Evolutionary conservation across 2,888 invertebrate species (phyloP), one percentile per base, ranked within the genome.

Genomic region (Argyresthia goedartella): DNA sequence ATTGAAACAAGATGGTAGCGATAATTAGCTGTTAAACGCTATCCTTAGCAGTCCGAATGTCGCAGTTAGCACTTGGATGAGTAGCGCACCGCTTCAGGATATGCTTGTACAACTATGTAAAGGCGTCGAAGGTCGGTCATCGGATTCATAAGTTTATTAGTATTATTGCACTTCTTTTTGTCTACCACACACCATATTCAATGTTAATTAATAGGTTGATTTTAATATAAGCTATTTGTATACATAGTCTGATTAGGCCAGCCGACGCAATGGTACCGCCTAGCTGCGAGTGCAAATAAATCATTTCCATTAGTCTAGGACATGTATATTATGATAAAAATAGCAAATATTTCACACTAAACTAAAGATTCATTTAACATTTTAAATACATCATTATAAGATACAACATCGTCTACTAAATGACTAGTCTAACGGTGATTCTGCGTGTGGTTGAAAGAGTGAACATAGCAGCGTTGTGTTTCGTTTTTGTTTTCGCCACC

Each of bases 331-430:
- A 73, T 68, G 71, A 73, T 73, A 75, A 74, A 73, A 73, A 76
- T 78, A 76, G 77, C 71, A 69, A 71, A 77, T 75, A 76, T 74
- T 76, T 77, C 71, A 74, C 71, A 77, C 74, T 81, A 81, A 84
- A 84, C 82, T 81, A 84, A 81, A 84, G 78, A 81, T 84, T 75
- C 77, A 75, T 76, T 67, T 72, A 76, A 80, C 70, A 76, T 72
- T 77, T 74, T 72, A 73, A 76, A 78, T 80, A 81, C 67, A 76
- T 73, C 13, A 25, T 15, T 78, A 77, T 65, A 75, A 75, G 76
- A 74, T 81, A 81, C 74, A 82, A 81, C 78, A 81, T 81, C 72
- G 75, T 73, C 82, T 82, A 81, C 73, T 76, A 79, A 76, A 74
- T 86, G 85, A 86, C 85, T 86, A 86, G 84, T 82, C 81, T 84